These are phyloP conservation scores for Aplodontia rufa DNA, from an alignment of 2,113 vertebrate genomes.

Conservation along the genomic window DNA sequence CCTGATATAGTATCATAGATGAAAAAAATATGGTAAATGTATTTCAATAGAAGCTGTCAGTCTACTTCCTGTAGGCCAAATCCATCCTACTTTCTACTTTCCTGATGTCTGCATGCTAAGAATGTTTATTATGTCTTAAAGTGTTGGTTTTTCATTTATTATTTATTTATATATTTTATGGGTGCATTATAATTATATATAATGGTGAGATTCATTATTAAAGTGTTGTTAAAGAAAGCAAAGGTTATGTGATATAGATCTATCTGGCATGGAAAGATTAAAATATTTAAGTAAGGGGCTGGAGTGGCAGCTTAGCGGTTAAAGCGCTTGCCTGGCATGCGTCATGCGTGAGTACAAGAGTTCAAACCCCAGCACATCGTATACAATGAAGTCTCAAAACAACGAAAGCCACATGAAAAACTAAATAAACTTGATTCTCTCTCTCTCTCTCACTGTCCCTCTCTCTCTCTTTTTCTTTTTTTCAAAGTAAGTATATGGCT, in stretches of 20 bases:
- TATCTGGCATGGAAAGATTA: neutral
- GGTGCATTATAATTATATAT: no score
- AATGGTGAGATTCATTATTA: neutral
- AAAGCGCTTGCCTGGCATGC: no score
- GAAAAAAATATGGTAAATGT: neutral
- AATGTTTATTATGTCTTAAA: neutral
- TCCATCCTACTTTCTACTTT: neutral
- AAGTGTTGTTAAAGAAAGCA: neutral
- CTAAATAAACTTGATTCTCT: no score
- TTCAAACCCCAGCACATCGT: no score
- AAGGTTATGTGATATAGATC: neutral
- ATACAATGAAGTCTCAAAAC: no score
- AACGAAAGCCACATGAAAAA: no score
- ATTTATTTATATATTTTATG: no score
- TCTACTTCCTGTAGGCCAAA: neutral
- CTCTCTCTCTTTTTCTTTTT: no score
- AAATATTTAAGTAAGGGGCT: constrained; percentile 18
- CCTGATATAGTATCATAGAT: neutral
- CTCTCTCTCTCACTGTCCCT: no score
- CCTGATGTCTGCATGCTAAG: neutral
- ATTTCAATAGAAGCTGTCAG: neutral
- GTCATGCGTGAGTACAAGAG: no score
- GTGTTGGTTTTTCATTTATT: neutral
- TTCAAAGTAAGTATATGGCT: no score
- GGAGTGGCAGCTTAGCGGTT: no score